Evolutionary conservation across 1,140 invertebrate genomes (phyloP), one percentile per base, ranked within the genome.

Genomic region (Papilio glaucus): DNA sequence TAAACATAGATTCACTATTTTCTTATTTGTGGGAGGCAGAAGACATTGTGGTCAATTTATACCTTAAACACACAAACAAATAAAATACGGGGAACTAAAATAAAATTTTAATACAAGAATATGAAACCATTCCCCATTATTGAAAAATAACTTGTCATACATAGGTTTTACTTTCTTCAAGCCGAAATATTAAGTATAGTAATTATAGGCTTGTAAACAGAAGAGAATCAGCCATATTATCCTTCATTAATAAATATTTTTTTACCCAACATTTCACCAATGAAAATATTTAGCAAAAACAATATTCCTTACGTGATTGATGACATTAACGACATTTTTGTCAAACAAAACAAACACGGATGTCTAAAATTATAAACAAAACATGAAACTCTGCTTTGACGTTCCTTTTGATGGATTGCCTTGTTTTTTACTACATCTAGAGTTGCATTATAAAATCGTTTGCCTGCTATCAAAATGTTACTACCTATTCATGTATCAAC

Each of bases 341-440:
- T 9, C 8, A 53, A 53, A 26, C 21, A 57, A 57, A 57, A 57
- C 21, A 26, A 13, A 57, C 15, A 6, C 13, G 1, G 4, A 45
- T 45, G 4, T 15, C 5, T 15, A 4, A 9, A 57, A 57, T 12
- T 9, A 24, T 24, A 10, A 57, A 57, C 9, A 24, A 57, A 13
- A 49, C 45, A 7, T 4, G 21, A 26, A 24, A 57, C 21, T 12
- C 21, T 57, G 49, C 49, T 57, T 26, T 57, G 4, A 57, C 18
- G 45, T 24, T 57, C 24, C 21, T 5, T 57, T 57, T 57, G 49
- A 57, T 57, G 49, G 49, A 57, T 57, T 57, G 4, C 2, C 29
- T 41, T 9, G 10, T 24, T 57, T 24, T 57, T 24, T 24, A 57
- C 21, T 9, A 53, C 8, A 57, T 57, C 49, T 57, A 24, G 24